Base-by-base conservation (phyloP, 1,140 invertebrate genomes). In the Brachionus plicatilis region DNA sequence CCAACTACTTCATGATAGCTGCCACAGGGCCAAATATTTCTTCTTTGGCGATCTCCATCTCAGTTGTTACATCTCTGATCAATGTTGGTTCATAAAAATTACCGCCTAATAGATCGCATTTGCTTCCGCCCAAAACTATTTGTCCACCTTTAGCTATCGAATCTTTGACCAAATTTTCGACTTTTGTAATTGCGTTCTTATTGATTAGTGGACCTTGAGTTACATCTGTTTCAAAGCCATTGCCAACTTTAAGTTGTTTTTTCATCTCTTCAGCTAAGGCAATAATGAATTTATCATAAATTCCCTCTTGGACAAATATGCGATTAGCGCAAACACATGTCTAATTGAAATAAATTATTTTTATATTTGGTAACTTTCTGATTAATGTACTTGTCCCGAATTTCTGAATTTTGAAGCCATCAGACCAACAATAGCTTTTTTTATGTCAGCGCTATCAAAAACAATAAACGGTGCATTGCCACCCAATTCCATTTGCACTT, bases 391-490 rank as follows among this genome's bases (percentile, higher is more conserved):
- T 90, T 93, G 93, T n/a, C 97, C 97, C 88, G 94, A 93, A 88
- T 97, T 96, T 85, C 98, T 92, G 88, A 99, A 99, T 91, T 99
- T 99, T 6, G 94, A 94, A 4, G 92, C 91, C 91, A 99, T 94
- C 2, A 95, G 93, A 24, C 95, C 94, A 85, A 92, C 82, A 1
- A 98, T 93, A 45, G 97, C 97, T 86, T 92, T 91, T 84, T 96
- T 92, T n/a, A 99, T 84, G 90, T 99, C 92, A 0, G 97, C 97
- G 84, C 93, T 94, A 85, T 96, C 92, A 88, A 99, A 99, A 27
- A 99, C 95, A 86, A 99, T 96, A 87, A 97, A 98, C 1, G 98
- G 96, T 0, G 97, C 97, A 92, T 99, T 99, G 6, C 98, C 98
- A 70, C 98, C 98, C 14, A 99, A 90, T 90, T 99, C 98, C 60